These are phyloP conservation scores for Eucera pruinosa DNA, from an alignment of 2,888 invertebrate species.

Conservation along the genomic window DNA sequence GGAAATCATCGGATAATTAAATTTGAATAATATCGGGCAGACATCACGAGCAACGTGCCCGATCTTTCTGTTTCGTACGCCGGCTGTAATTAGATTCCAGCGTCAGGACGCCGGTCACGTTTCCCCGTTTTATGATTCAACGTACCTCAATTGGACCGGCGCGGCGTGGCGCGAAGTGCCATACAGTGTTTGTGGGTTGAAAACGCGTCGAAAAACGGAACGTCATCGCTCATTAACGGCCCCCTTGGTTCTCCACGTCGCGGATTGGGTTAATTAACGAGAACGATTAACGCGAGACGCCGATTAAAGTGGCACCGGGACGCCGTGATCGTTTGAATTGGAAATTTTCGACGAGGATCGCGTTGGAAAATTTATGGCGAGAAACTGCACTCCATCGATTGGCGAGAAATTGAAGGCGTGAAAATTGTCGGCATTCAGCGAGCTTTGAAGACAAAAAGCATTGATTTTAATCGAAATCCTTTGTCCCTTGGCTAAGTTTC, in stretches of 20 bases:
- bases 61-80: slow-evolving; percentile 23
- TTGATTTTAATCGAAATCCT: no score
- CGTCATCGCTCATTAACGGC: slow-evolving; percentile 23
- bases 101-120: slow-evolving; percentile 46
- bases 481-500: no score
- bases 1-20: slow-evolving; percentile 25
- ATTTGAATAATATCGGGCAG: slow-evolving; percentile 37
- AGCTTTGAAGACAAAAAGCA: no score
- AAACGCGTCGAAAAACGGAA: neutral
- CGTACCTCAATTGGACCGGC: no score
- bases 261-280: slow-evolving; percentile 30
- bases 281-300: slow-evolving; percentile 19
- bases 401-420: neutral
- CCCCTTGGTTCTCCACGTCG: neutral
- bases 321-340: slow-evolving; percentile 9
- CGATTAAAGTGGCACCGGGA: slow-evolving; percentile 3
- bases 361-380: neutral
- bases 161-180: slow-evolving; percentile 24
- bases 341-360: neutral
- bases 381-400: neutral
- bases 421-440: no score
- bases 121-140: slow-evolving; percentile 34
- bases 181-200: neutral
- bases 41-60: neutral
- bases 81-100: slow-evolving; percentile 47